These are phyloP conservation scores for Gymnothorax javanicus DNA, from an alignment of 2,797 vertebrate genomes.

Conservation along the genomic window DNA sequence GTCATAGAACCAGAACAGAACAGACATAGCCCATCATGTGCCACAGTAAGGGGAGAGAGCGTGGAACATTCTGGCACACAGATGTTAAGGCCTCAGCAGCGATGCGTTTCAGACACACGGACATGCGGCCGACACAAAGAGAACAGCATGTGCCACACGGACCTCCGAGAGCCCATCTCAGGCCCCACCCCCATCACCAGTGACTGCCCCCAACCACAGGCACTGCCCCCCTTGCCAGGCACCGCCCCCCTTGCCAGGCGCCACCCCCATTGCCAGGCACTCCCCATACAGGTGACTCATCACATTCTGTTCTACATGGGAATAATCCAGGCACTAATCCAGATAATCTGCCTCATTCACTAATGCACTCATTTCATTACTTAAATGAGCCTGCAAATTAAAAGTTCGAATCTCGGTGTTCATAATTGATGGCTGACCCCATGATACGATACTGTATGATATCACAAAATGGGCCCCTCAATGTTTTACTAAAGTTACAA, in stretches of 20 bases:
- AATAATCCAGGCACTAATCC: neutral
- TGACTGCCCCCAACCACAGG: neutral
- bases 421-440: neutral
- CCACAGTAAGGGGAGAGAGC: neutral
- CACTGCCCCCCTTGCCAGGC: too few relatives aligned
- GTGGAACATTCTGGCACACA: neutral
- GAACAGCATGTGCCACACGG: neutral
- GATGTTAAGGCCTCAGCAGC: neutral
- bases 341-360: neutral
- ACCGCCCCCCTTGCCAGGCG: too few relatives aligned
- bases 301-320: neutral
- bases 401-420: neutral
- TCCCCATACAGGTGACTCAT: neutral
- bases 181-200: too few relatives aligned
- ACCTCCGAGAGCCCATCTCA: neutral
- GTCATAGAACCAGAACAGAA: neutral
- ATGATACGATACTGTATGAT: neutral
- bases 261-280: too few relatives aligned
- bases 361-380: slow-evolving; percentile 5
- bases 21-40: neutral
- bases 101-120: neutral
- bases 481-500: slow-evolving; percentile 26
- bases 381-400: neutral
- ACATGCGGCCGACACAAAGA: neutral
- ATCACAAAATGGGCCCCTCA: neutral